Conservation (phyloP, 2,888 invertebrate genomes). For the Crioceris asparagi region DNA sequence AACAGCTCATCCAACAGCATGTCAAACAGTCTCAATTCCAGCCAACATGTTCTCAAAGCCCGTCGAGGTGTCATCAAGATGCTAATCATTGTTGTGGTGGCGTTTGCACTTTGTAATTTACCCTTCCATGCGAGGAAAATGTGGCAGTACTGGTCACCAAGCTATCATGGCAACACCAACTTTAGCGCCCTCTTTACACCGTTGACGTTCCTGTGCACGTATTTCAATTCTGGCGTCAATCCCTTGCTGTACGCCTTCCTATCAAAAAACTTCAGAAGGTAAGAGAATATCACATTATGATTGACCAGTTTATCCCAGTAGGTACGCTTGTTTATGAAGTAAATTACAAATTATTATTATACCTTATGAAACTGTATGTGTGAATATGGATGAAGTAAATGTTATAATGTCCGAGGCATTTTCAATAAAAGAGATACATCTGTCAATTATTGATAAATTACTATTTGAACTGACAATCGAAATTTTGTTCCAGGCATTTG, state of each 20-base stretch:
- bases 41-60: constrained; percentile 66
- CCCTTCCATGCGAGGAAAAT: constrained; percentile 82
- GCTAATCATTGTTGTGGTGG: constrained; percentile 77
- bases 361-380: no score
- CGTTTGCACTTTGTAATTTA: constrained; percentile 81
- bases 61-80: constrained; percentile 79
- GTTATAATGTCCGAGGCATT: no score
- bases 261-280: constrained; percentile 49
- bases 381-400: no score
- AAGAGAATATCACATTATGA: no score
- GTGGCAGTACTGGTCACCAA: constrained; percentile 67
- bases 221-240: constrained; percentile 84
- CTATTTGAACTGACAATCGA: no score
- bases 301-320: no score
- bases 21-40: constrained; percentile 51
- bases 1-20: constrained; percentile 21
- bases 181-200: constrained; percentile 74
- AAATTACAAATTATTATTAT: no score
- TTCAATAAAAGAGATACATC: no score
- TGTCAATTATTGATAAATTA: no score
- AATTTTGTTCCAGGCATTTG: no score
- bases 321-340: no score
- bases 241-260: constrained; percentile 84
- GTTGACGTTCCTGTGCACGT: constrained; percentile 75
- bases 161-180: constrained; percentile 52